Conservation (phyloP, 2,888 invertebrate genomes). For the Ornithoptera priamus region DNA sequence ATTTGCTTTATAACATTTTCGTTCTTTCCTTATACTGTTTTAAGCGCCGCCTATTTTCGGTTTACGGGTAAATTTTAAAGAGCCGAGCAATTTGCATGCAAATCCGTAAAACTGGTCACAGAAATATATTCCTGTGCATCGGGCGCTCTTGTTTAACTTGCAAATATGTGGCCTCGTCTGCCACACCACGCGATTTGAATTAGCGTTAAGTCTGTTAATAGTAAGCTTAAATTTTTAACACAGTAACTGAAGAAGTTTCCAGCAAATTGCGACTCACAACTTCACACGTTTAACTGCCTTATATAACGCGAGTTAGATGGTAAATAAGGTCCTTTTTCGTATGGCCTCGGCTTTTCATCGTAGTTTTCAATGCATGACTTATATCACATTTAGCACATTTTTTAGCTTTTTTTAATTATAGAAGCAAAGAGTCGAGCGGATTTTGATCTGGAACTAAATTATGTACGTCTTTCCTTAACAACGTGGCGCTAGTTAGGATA, state of each 20-base stretch:
- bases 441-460: no score
- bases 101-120: conserved; percentile 24
- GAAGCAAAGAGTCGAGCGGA: no score
- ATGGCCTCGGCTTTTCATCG: not conserved
- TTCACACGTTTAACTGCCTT: conserved; percentile 1
- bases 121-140: conserved; percentile 16
- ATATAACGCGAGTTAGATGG: not conserved
- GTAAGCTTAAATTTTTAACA: conserved; percentile 1
- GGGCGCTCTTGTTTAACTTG: conserved; percentile 17
- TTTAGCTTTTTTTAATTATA: no score
- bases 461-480: no score
- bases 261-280: conserved; percentile 10
- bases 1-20: not conserved
- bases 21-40: not conserved
- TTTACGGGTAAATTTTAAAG: conserved; percentile 3
- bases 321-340: not conserved
- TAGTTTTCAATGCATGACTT: no score
- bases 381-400: no score
- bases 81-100: conserved; percentile 16
- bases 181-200: not conserved
- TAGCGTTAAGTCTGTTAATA: not conserved
- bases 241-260: not conserved
- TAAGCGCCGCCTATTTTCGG: not conserved
- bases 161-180: conserved; percentile 16
- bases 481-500: no score